Percentiles rank a stretch among this genome's conserved stretches.
These are phyloP conservation scores for Helicoverpa armigera DNA, from an alignment of 1,140 invertebrate species.

Conservation along the genomic window DNA sequence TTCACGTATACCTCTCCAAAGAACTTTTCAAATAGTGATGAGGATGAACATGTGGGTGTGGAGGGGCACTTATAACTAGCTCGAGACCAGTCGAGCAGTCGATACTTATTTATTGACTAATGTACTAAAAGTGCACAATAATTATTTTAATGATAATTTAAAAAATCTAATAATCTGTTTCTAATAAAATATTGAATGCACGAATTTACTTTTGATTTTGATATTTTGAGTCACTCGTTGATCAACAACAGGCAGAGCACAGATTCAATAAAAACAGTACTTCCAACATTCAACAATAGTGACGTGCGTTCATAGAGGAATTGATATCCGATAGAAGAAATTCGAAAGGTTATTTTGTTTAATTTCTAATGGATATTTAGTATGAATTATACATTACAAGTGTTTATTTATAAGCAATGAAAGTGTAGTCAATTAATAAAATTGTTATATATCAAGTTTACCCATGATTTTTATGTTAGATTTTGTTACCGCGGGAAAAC, in stretches of 20 bases:
- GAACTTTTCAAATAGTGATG: too few relatives aligned
- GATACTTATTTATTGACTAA: too few relatives aligned
- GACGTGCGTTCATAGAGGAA: slow-evolving; percentile 46
- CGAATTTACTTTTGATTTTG: too few relatives aligned
- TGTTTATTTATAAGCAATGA: slow-evolving; percentile 50
- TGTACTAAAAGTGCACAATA: too few relatives aligned
- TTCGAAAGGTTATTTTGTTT: slow-evolving; percentile 57
- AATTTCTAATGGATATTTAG: slow-evolving; percentile 49
- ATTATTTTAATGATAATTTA: too few relatives aligned
- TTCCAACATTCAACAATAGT: slow-evolving; percentile 40
- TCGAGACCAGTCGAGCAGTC: too few relatives aligned
- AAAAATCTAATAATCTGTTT: too few relatives aligned
- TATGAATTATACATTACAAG: slow-evolving; percentile 43
- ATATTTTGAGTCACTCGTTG: not conserved
- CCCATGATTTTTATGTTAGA: slow-evolving; percentile 61
- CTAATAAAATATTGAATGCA: too few relatives aligned
- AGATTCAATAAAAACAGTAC: slow-evolving; percentile 30
- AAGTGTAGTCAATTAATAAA: slow-evolving; percentile 55
- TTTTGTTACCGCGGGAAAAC: slow-evolving; percentile 83
- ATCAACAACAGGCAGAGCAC: not conserved
- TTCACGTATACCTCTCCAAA: too few relatives aligned
- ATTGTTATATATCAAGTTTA: slow-evolving; percentile 57
- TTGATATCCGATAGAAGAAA: slow-evolving; percentile 47
- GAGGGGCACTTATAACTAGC: too few relatives aligned
- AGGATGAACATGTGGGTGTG: too few relatives aligned